A percentile compares a stretch with the other conserved stretches of the same genome.
Conservation (phyloP, 2,888 invertebrate genomes). For the Apantesis nais region DNA sequence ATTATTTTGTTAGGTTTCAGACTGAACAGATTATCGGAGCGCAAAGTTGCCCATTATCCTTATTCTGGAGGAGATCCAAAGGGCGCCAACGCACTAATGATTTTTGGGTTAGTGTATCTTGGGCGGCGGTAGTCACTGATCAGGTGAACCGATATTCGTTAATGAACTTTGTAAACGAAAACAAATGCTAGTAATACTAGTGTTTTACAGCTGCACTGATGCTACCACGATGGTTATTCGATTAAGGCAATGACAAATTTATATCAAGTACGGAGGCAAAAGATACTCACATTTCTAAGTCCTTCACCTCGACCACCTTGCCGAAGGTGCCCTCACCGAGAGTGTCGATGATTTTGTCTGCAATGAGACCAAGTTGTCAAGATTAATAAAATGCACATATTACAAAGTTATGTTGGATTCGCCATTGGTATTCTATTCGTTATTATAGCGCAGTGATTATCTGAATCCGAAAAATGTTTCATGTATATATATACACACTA, state of each 20-base stretch:
- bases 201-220: slow-evolving; percentile 4
- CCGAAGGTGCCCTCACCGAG: slow-evolving; percentile 99
- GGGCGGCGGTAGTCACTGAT: neutral
- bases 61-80: too few species aligned
- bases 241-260: neutral
- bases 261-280: slow-evolving; percentile 13
- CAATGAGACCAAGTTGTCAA: slow-evolving; percentile 86
- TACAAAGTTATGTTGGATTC: slow-evolving; percentile 75
- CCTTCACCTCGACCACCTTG: slow-evolving; percentile 99
- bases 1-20: neutral
- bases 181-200: too few species aligned
- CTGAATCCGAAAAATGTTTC: slow-evolving; percentile 28
- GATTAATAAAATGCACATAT: slow-evolving; percentile 64
- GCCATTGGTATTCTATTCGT: slow-evolving; percentile 55
- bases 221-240: slow-evolving; percentile 21
- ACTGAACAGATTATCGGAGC: neutral
- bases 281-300: slow-evolving; percentile 94
- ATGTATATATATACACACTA: slow-evolving; percentile 29
- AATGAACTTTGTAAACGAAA: too few species aligned
- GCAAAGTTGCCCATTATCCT: too few species aligned
- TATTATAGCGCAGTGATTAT: slow-evolving; percentile 32
- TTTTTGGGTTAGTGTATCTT: too few species aligned
- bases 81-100: too few species aligned
- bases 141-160: neutral
- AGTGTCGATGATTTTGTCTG: slow-evolving; percentile 99